Evolutionary conservation across 1,140 invertebrate species (phyloP).

Genomic region (Varroa destructor): DNA sequence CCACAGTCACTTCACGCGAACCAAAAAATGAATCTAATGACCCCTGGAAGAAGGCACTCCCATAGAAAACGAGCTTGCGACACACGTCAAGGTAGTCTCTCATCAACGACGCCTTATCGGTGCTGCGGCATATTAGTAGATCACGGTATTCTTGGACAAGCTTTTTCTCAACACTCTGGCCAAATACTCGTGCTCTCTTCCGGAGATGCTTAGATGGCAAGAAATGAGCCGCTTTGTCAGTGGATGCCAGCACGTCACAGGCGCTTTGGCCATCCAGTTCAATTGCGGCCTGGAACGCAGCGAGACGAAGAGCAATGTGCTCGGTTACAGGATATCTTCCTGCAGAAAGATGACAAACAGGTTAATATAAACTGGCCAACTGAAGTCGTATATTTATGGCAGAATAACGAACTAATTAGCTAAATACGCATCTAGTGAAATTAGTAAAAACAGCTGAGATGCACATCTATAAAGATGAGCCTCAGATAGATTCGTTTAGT

Average conservation of each 20-base stretch:
- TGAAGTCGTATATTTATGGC: too few relatives aligned
- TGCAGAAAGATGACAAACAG: not conserved
- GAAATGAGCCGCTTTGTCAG: conserved; percentile 12
- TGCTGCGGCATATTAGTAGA: conserved; percentile 17
- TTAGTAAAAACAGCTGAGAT: too few relatives aligned
- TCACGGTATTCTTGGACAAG: conserved; percentile 23
- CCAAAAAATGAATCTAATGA: conserved; percentile 15
- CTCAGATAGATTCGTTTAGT: too few relatives aligned
- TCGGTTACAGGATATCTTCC: conserved; percentile 15
- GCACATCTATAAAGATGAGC: too few relatives aligned
- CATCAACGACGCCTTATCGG: conserved; percentile 24
- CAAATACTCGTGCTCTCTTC: not conserved
- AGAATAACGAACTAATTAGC: too few relatives aligned
- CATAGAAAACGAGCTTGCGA: conserved; percentile 19
- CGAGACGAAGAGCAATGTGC: conserved; percentile 3
- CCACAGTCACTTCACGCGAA: not conserved
- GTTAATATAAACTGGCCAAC: not conserved
- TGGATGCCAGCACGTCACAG: conserved; percentile 15
- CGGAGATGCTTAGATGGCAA: conserved; percentile 13
- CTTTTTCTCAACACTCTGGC: conserved; percentile 21
- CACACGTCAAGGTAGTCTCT: conserved; percentile 25
- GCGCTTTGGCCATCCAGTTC: conserved; percentile 25
- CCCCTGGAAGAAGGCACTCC: conserved; percentile 18
- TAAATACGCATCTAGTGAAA: too few relatives aligned
- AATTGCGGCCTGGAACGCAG: conserved; percentile 15